Evolutionary conservation across 1,140 invertebrate species (phyloP), one percentile per base, ranked within the genome.

Genomic region (Manduca sexta): DNA sequence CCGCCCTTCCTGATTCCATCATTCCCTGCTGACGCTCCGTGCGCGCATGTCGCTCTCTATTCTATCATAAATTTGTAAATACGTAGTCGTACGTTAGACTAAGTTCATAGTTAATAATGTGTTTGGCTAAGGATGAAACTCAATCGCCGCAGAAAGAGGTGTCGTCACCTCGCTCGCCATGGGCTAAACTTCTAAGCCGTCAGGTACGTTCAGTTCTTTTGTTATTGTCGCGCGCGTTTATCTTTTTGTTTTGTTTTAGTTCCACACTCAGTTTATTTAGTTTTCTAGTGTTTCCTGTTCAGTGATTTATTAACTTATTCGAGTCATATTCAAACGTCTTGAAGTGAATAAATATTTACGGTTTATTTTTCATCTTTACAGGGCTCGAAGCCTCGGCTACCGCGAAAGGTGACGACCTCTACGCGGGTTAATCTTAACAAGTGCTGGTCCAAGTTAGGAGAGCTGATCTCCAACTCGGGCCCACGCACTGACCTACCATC

Each of bases 401-500:
- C 87, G 3, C 71, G 87, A 38, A 85, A 84, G 45, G 80, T 89
- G 57, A 72, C 82, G 29, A 72, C 71, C 45, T 85, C 84, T 14
- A 80, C 87, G 49, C 86, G 84, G 49, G 81, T 89, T 60, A 89
- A 89, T 63, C 75, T 89, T 16, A 89, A 89, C 67, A 84, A 83
- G 69, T 88, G 88, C 67, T 89, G 88, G 88, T 80, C 85, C 44
- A 88, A 88, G 56, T 86, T 89, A 54, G 88, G 87, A 52, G 87
- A 88, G 49, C 56, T 88, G 45, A 84, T 87, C 49, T 82, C 82
- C 44, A 80, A 80, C 44, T 52, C 77, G 4, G 60, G 78, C n/a
- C 69, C 82, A 13, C 75, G 76, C 59, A 63, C 81, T 66, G 77
- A 78, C 71, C 70, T 84, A 55, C 72, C 74, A 74, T 77, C 78